Percentiles rank a stretch among this genome's conserved stretches.
Evolutionary conservation across 2,888 invertebrate species (phyloP).

Genomic region (Oxyscelio sp.): DNA sequence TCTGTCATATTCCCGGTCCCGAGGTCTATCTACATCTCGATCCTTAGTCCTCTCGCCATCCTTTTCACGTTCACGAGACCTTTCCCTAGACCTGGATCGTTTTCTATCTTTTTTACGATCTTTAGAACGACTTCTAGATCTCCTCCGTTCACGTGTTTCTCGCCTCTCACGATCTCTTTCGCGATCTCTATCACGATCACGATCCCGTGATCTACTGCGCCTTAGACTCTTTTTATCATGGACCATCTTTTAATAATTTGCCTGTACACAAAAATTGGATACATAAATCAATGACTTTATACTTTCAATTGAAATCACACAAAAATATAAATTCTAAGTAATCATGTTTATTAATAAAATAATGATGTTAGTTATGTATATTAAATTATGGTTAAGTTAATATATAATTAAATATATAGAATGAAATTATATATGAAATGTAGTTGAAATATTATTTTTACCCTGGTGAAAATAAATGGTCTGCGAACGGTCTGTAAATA

Average conservation of each 20-base stretch:
- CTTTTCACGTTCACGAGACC: slow-evolving; percentile 78
- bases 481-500: too few relatives aligned
- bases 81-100: slow-evolving; percentile 82
- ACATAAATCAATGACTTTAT: too few relatives aligned
- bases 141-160: slow-evolving; percentile 85
- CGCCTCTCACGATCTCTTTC: slow-evolving; percentile 87
- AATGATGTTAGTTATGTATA: too few relatives aligned
- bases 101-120: slow-evolving; percentile 85
- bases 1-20: slow-evolving; percentile 81
- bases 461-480: too few relatives aligned
- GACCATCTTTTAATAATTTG: slow-evolving; percentile 85
- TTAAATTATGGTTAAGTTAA: too few relatives aligned
- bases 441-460: too few relatives aligned
- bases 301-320: too few relatives aligned
- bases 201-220: slow-evolving; percentile 89
- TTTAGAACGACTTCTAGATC: slow-evolving; percentile 84
- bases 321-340: too few relatives aligned
- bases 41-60: slow-evolving; percentile 85
- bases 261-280: too few relatives aligned
- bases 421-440: too few relatives aligned
- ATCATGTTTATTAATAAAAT: too few relatives aligned
- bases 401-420: too few relatives aligned
- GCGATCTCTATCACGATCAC: slow-evolving; percentile 87
- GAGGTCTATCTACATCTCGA: slow-evolving; percentile 77
- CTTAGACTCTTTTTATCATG: slow-evolving; percentile 89